Conservation (phyloP, 2,113 vertebrate genomes). For the Puntigrus tetrazona region DNA sequence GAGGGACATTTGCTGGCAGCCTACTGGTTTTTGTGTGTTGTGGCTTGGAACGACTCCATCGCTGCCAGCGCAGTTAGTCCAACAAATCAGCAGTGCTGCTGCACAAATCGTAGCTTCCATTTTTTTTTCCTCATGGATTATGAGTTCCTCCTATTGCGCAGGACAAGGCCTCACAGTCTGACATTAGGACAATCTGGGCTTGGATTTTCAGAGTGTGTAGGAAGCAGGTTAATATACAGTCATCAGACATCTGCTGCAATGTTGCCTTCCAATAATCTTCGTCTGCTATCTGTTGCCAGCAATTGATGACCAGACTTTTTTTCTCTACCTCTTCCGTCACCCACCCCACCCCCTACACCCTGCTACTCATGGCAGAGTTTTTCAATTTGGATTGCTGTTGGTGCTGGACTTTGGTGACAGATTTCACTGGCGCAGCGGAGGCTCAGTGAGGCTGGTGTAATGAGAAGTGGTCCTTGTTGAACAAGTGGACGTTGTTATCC, state of each 20-base stretch:
- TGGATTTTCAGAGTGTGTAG: constrained; percentile 56
- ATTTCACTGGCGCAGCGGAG: constrained; percentile 65
- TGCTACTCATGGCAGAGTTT: constrained; percentile 67
- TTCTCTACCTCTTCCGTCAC: constrained; percentile 64
- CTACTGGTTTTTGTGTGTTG: constrained; percentile 62
- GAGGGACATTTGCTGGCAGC: constrained; percentile 53
- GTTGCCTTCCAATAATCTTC: constrained; percentile 81
- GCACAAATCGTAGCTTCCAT: background rate
- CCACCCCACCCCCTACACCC: constrained; percentile 52
- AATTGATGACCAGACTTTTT: constrained; percentile 78
- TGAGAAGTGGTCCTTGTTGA: constrained; percentile 67
- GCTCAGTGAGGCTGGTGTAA: constrained; percentile 51
- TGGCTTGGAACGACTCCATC: constrained; percentile 54
- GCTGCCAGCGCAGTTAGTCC: constrained; percentile 69
- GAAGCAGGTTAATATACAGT: constrained; percentile 84
- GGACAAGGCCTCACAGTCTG: constrained; percentile 79
- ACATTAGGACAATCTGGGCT: constrained; percentile 74
- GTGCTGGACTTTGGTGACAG: constrained; percentile 70
- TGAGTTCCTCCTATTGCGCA: constrained; percentile 75
- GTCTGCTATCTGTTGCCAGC: constrained; percentile 78
- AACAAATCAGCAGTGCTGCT: constrained; percentile 51
- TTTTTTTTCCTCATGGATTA: constrained; percentile 72
- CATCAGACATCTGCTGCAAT: constrained; percentile 83
- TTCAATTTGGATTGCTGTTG: constrained; percentile 71
- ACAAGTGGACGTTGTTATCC: constrained; percentile 69